Evolutionary conservation across 2,113 vertebrate genomes (phyloP), one percentile per base, ranked within the genome.

Genomic region (Todiramphus chloris): DNA sequence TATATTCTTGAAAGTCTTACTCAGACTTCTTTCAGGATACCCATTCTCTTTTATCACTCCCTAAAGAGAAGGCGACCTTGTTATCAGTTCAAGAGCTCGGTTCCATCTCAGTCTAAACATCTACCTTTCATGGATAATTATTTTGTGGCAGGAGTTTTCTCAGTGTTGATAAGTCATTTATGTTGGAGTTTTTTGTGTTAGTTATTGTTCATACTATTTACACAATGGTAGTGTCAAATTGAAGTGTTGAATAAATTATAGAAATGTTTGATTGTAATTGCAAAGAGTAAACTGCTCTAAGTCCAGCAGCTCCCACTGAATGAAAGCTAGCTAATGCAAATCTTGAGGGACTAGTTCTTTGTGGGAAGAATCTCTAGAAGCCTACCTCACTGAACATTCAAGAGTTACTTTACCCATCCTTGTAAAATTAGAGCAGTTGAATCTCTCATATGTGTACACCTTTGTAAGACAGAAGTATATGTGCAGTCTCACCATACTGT

Each of bases 41-140:
- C 1, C 24, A 28, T 83, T 90, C 48, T 55, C 2, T 16, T 53
- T 64, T 3, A 2, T 50, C 9, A 41, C 5, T 67, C 7, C 11
- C 7, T 11, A 70, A 39, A 66, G 11, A 3, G 48, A 3, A 39
- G 12, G 9, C 73, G 4, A 6, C 0, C 8, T 1, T 82, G 6
- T 0, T 48, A 9, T 44, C 50, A 69, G 9, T 43, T 62, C 5
- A 41, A 50, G 89, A 89, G 11, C 9, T 56, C 24, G 4, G 3
- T 4, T 82, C 11, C 8, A 6, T 27, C 44, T 80, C 25, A 87
- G 10, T 6, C 19, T 63, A 19, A 60, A 6, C 6, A 16, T 76
- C 15, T 63, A 27, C 16, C 21, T 64, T 88, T 66, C 31, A 41
- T 4, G 1, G 11, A 39, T 16, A 33, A 1, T 25, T 44, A 59